phyloP scores from a whole-genome alignment of 2,113 vertebrate genomes.

The Cinclus cinclus region DNA sequence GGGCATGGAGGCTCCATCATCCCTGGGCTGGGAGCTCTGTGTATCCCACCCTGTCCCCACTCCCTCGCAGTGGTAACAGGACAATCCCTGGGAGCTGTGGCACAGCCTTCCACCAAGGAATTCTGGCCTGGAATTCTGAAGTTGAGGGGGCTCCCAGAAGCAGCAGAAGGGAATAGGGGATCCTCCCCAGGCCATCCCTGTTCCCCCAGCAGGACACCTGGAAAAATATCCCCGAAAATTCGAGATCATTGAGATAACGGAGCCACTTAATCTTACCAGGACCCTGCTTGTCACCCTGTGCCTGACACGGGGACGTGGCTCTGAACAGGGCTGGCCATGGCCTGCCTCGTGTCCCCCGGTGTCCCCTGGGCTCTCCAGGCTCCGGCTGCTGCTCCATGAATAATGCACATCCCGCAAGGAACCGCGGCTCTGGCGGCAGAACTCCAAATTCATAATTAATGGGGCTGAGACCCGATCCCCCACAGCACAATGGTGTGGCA shows the following conservation, averaged over 20 bases:
- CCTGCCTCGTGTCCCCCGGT: background rate
- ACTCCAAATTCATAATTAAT: slow-evolving; percentile 63
- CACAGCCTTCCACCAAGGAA: background rate
- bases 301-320: fast-evolving
- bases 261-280: background rate
- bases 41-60: background rate
- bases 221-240: background rate
- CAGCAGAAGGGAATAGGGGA: background rate
- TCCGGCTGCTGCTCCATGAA: slow-evolving; percentile 1
- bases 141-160: background rate
- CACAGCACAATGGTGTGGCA: background rate
- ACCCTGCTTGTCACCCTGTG: background rate
- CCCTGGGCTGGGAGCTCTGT: background rate
- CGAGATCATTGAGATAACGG: fast-evolving
- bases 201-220: background rate
- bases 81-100: too few species aligned
- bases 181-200: fast-evolving
- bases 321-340: background rate
- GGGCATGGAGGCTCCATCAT: fast-evolving
- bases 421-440: background rate
- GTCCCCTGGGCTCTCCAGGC: background rate
- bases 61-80: background rate
- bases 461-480: slow-evolving; percentile 8
- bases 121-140: fast-evolving
- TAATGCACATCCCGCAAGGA: slow-evolving; percentile 45